A percentile compares a stretch with the other conserved stretches of the same genome.
Evolutionary conservation across 2,113 vertebrate genomes (phyloP).

Genomic region (Indicator maculatus): DNA sequence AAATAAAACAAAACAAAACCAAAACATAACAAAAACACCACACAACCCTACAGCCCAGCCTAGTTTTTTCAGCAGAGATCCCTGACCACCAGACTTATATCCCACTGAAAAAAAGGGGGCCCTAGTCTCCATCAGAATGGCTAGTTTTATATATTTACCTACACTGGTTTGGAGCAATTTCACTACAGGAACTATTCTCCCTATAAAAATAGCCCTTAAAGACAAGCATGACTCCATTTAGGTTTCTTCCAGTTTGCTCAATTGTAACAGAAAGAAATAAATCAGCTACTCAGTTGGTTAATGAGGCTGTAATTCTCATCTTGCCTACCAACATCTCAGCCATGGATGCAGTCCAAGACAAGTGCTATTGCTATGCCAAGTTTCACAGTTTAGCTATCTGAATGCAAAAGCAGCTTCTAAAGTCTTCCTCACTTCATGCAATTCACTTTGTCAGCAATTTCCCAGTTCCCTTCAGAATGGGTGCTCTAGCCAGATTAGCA

Average conservation of each 20-base stretch:
- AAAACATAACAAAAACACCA: too few relatives aligned
- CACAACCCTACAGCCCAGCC: not conserved
- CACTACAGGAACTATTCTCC: not conserved
- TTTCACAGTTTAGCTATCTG: slow-evolving; percentile 33
- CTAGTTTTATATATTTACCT: not conserved
- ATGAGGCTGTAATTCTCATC: slow-evolving; percentile 40
- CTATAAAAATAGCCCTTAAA: not conserved
- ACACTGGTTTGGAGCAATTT: not conserved
- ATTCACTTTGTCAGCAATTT: slow-evolving; percentile 11
- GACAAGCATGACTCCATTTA: not conserved
- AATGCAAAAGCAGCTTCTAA: slow-evolving; percentile 20
- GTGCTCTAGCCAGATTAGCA: not conserved
- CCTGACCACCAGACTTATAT: not conserved
- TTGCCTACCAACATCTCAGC: slow-evolving; percentile 36
- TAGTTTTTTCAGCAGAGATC: not conserved
- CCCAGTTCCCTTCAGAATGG: not conserved
- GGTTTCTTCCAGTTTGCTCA: slow-evolving; percentile 28
- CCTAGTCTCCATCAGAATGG: fast-evolving
- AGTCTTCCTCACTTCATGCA: not conserved
- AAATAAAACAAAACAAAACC: not conserved
- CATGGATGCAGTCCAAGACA: slow-evolving; percentile 12
- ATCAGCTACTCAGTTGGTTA: slow-evolving; percentile 1
- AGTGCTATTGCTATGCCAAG: slow-evolving; percentile 15
- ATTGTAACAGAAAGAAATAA: slow-evolving; percentile 1
- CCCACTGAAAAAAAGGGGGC: not conserved